A percentile compares a stretch with the other conserved stretches of the same genome.
Evolutionary conservation across 2,888 invertebrate species (phyloP).

Genomic region (Apodemia mormo): DNA sequence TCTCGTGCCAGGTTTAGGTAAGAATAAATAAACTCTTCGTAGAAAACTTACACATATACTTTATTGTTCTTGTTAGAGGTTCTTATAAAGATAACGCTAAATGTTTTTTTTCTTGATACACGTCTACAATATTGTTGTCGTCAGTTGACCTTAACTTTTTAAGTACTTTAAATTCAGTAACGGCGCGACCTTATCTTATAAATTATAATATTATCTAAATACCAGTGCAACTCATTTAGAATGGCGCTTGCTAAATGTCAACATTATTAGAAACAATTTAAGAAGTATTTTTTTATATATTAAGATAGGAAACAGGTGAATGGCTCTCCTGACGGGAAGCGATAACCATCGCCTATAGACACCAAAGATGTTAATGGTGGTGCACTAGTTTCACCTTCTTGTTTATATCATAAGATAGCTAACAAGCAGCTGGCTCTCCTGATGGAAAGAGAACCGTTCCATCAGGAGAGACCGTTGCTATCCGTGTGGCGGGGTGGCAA

Average conservation of each 20-base stretch:
- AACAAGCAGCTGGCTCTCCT: too few relatives aligned
- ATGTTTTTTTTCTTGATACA: not conserved
- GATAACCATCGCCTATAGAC: too few relatives aligned
- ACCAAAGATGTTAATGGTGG: too few relatives aligned
- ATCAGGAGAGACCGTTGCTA: too few relatives aligned
- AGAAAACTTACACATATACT: slow-evolving; percentile 75
- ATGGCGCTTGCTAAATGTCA: not conserved
- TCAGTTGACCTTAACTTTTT: slow-evolving; percentile 17
- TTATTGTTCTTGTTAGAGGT: slow-evolving; percentile 69
- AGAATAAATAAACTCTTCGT: slow-evolving; percentile 76
- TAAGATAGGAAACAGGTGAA: too few relatives aligned
- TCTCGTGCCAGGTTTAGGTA: slow-evolving; percentile 68
- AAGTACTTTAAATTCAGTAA: not conserved
- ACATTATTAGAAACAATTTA: too few relatives aligned
- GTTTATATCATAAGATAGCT: too few relatives aligned
- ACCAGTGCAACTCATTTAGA: not conserved
- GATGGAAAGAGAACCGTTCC: too few relatives aligned
- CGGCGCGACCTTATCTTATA: not conserved
- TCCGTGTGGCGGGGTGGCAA: too few relatives aligned
- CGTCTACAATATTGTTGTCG: slow-evolving; percentile 13
- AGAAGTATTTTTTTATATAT: too few relatives aligned
- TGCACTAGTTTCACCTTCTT: too few relatives aligned
- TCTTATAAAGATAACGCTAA: slow-evolving; percentile 57
- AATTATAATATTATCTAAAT: not conserved
- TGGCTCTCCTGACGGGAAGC: too few relatives aligned